Base-by-base conservation (phyloP, 2,888 invertebrate genomes). In the Scaptomyza tumidula region DNA sequence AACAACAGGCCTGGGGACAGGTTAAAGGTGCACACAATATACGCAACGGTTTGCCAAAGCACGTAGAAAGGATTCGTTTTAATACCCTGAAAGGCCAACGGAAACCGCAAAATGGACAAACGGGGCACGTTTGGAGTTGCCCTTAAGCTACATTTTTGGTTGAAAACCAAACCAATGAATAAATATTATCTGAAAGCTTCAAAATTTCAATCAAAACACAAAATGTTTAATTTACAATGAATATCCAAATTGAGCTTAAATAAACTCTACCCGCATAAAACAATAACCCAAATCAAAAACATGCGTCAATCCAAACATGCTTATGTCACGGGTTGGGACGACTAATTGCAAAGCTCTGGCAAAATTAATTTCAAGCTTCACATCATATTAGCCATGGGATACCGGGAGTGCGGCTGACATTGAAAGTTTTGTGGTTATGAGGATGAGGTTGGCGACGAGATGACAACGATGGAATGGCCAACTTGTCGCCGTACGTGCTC, bases 291-390 rank as follows among this genome's bases (percentile, higher is more conserved):
- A 37, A 50, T 50, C 35, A 35, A 50, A 35, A 35, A 35, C n/a
- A 9, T 16, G 19, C 6, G 19, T 24, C 3, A 10, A 35, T 9
- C 16, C 39, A 50, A 57, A 55, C 49, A 29, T 46, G 60, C 56
- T 67, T 33, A 52, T 64, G 45, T 55, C 4, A 29, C 2, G 6
- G 1, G 46, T 62, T 85, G 80, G 77, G 61, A 66, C 68, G 67
- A 67, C 82, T 89, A 87, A 89, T 86, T 86, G 80, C 82, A 71
- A 77, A 77, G 71, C 78, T 86, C 73, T 75, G 82, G 80, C 74
- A 75, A 89, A 88, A 85, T 87, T 85, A 87, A 85, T 87, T 86
- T 80, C 65, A 71, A 87, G 80, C 82, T 81, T 75, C 70, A 72
- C 73, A 78, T 86, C 83, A 80, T 83, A 75, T 74, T 75, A 70